Evolutionary conservation across 2,113 vertebrate genomes (phyloP), one percentile per base, ranked within the genome.

Genomic region (Brachypteracias leptosomus): DNA sequence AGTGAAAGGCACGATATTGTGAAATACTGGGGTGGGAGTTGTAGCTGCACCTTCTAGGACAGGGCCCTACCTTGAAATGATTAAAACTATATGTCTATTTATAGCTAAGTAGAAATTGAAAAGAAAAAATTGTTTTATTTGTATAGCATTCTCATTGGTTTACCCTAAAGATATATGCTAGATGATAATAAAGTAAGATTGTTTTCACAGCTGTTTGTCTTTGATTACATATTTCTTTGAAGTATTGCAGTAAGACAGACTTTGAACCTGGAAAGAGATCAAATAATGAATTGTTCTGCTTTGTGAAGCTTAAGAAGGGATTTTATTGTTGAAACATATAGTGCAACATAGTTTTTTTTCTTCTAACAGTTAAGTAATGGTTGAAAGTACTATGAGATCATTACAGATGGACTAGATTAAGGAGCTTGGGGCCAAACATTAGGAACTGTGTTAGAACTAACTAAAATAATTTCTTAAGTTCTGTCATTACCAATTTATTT

Each of bases 131-230:
- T 96, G 96, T 97, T 97, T 97, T 98, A 97, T 98, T 98, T 98
- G 97, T 97, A 91, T 94, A 96, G 82, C 88, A 94, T 98, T 98
- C 97, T 95, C 97, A 98, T 96, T 98, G 97, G 97, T 97, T 98
- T 99, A 99, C 98, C 98, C 98, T 98, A 98, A 98, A 99, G 98
- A 99, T 98, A 98, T 98, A 97, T 98, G 97, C 98, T 98, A 98
- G 98, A 99, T 99, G 99, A 99, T 99, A 99, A 99, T 99, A 99
- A 99, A 98, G 98, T 98, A 98, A 99, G 99, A 99, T 99, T 99
- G 99, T 99, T 99, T 99, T 99, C 99, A 99, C 99, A 99, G 99
- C 99, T 99, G 99, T 98, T 98, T 98, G 99, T 99, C 99, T 99
- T 99, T 99, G 99, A 99, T 99, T 99, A 98, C 98, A 98, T 97